Evolutionary conservation across 1,140 invertebrate genomes (phyloP).

Genomic region (Colletes latitarsis): DNA sequence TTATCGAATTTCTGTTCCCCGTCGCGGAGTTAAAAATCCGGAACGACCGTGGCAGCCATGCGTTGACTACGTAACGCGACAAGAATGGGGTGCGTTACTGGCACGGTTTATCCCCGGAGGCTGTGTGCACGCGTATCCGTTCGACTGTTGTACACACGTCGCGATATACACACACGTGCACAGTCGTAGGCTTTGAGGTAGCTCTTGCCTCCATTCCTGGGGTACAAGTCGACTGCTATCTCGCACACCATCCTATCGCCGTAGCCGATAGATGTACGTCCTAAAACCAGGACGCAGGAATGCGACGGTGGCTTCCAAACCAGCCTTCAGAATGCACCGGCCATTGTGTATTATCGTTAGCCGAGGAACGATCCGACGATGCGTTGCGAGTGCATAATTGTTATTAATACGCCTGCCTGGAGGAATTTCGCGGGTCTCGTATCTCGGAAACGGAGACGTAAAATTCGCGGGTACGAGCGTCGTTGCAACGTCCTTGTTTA

Average conservation of each 20-base stretch:
- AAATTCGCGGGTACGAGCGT: not conserved
- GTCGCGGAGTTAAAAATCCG: slow-evolving; percentile 15
- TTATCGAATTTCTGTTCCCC: not conserved
- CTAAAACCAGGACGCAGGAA: slow-evolving; percentile 38
- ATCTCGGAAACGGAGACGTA: not conserved
- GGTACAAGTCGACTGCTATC: slow-evolving; percentile 33
- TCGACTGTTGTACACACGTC: not conserved
- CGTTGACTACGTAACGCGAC: slow-evolving; percentile 24
- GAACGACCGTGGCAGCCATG: not conserved
- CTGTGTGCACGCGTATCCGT: slow-evolving; percentile 9
- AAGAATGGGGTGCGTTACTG: slow-evolving; percentile 43
- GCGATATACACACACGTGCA: not conserved
- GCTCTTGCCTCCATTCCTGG: slow-evolving; percentile 30
- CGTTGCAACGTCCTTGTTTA: too few relatives aligned
- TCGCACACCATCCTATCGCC: slow-evolving; percentile 24
- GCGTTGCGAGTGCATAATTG: not conserved
- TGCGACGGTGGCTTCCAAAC: not conserved
- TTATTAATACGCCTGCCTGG: not conserved
- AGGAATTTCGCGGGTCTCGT: not conserved
- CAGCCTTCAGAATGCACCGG: slow-evolving; percentile 1
- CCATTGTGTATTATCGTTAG: slow-evolving; percentile 15
- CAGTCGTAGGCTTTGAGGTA: slow-evolving; percentile 47
- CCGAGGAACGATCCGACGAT: slow-evolving; percentile 1
- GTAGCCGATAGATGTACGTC: not conserved
- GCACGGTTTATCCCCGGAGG: slow-evolving; percentile 41